These are phyloP conservation scores for Saccopteryx leptura DNA, from an alignment of 2,113 vertebrate species.

Conservation along the genomic window DNA sequence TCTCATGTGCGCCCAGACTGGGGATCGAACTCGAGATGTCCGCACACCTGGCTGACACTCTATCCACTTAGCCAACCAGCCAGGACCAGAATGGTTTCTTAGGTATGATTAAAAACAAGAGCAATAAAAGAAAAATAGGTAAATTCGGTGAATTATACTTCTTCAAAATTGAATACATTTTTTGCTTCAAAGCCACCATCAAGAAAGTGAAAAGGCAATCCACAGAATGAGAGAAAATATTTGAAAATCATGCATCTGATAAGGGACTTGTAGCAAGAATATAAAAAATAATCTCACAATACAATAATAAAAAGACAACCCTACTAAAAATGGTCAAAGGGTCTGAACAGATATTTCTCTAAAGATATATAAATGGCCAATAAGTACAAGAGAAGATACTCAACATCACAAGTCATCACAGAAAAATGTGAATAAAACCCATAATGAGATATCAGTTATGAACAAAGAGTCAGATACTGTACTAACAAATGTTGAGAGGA, in stretches of 20 bases:
- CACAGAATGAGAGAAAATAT: slow-evolving; percentile 35
- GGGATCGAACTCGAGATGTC: no score
- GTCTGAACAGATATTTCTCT: slow-evolving; percentile 37
- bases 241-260: slow-evolving; percentile 29
- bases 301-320: slow-evolving; percentile 8
- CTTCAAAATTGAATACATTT: background rate
- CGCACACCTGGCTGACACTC: no score
- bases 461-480: slow-evolving; percentile 20
- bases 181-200: background rate
- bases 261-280: slow-evolving; percentile 7
- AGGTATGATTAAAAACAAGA: slow-evolving; percentile 30
- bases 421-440: background rate
- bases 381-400: background rate
- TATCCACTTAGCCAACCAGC: no score
- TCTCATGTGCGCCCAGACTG: no score
- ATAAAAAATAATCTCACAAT: background rate
- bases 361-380: background rate
- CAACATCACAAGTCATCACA: background rate
- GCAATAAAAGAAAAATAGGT: background rate
- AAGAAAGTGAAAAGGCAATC: slow-evolving; percentile 40
- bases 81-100: background rate
- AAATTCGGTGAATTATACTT: background rate
- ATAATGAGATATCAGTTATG: slow-evolving; percentile 19
- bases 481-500: background rate
- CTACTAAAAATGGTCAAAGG: background rate